phyloP scores from a whole-genome alignment of 1,140 invertebrate species.

The Bombus waltoni region DNA sequence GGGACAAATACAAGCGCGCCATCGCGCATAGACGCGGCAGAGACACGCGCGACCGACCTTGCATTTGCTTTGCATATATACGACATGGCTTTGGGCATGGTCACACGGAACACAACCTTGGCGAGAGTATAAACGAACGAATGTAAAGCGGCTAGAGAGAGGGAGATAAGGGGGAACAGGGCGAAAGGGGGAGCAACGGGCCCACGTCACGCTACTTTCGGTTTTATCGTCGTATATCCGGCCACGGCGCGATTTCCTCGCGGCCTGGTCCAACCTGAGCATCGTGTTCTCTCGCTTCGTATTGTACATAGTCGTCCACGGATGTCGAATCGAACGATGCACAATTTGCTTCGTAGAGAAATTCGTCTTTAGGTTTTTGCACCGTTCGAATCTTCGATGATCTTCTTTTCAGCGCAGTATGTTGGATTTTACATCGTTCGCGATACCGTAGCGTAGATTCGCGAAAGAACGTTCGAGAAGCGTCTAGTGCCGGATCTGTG shows the following conservation, averaged over 20 bases:
- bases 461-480: background rate
- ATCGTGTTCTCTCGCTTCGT: background rate
- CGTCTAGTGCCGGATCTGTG: too few species aligned
- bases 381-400: too few species aligned
- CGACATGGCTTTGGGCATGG: constrained; percentile 69
- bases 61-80: constrained; percentile 75
- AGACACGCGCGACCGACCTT: constrained; percentile 73
- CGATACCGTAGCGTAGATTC: too few species aligned
- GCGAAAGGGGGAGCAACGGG: constrained; percentile 30
- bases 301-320: background rate
- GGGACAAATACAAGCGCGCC: background rate
- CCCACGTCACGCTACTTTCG: constrained; percentile 69
- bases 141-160: background rate
- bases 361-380: rapidly evolving
- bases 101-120: constrained; percentile 73
- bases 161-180: background rate
- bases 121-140: constrained; percentile 68
- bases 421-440: too few species aligned
- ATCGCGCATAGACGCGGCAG: constrained; percentile 45
- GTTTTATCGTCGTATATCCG: constrained; percentile 72
- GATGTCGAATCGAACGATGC: background rate
- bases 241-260: constrained; percentile 59
- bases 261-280: background rate
- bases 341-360: background rate
- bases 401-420: too few species aligned